Evolutionary conservation across 2,113 vertebrate species (phyloP).

Genomic region (Rissa tridactyla): DNA sequence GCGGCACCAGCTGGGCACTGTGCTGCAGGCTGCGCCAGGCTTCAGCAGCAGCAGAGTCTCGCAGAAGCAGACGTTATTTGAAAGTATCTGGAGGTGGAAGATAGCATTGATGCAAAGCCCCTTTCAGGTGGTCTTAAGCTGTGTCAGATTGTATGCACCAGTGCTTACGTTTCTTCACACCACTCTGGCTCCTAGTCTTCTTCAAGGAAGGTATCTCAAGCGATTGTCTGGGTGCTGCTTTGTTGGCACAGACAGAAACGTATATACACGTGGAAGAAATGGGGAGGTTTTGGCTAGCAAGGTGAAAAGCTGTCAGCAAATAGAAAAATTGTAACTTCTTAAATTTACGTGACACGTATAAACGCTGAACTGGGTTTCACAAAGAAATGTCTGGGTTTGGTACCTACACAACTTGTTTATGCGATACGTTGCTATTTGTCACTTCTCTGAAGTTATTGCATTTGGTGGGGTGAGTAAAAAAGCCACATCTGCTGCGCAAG

Average conservation of each 20-base stretch:
- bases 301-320: neutral
- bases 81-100: neutral
- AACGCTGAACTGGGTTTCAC: neutral
- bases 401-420: neutral
- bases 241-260: neutral
- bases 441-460: neutral
- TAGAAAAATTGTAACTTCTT: neutral
- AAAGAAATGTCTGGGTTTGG: neutral
- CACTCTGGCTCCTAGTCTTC: neutral
- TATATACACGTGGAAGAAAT: neutral
- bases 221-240: neutral
- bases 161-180: neutral
- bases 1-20: accelerated
- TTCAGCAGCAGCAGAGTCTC: neutral
- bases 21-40: neutral
- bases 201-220: neutral
- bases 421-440: neutral
- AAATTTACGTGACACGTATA: neutral
- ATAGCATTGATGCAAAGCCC: neutral
- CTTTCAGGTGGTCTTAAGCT: neutral
- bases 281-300: neutral
- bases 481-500: neutral
- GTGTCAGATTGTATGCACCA: neutral
- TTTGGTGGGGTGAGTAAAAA: neutral
- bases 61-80: neutral